Base-by-base conservation (phyloP, 1,140 invertebrate species). In the Magallana gigas region DNA sequence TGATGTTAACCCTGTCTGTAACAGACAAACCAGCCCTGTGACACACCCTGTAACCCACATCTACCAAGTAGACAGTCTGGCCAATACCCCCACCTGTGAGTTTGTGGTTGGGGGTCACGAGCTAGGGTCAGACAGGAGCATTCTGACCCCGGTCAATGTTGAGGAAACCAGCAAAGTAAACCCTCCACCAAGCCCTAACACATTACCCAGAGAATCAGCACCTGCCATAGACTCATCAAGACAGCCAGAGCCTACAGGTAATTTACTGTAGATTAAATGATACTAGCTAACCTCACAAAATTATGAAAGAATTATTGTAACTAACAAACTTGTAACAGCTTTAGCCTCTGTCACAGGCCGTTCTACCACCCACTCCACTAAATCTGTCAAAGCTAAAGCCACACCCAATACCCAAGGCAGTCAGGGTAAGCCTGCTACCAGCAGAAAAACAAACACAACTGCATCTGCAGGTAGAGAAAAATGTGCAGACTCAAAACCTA, bases 21-120 rank as follows among this genome's bases (percentile, higher is more conserved):
- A 76, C 68, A 36, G 23, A 36, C 23, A 76, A 18, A 76, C 23
- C 8, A 29, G 36, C 60, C 60, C 14, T 4, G n/a, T 62, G 6
- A 62, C 60, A 62, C 60, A 62, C 68, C 68, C 68, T 11, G 68
- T 76, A 29, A 83, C n/a, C n/a, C 81, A 36, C 4, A 16, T 83
- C 0, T 83, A 83, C n/a, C 81, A 83, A 56, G 81, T 29, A 3
- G 81, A 83, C 48, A 83, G 81, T 16, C 48, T 83, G 14, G 81
- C 81, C 18, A 58, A 23, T 56, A 83, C 81, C n/a, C 81, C 81
- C 1, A 83, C 57, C 14, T 83, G 57, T 83, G 81, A 83, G 12
- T 57, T 83, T n/a, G 57, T 56, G 18, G 81, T 83, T 6, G 81
- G 48, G 8, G 48, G 48, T 58, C 36, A 56, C n/a, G 81, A 83